These are phyloP conservation scores for Eumacrocentrus americanus DNA, from an alignment of 2,888 invertebrate species.

Conservation along the genomic window DNA sequence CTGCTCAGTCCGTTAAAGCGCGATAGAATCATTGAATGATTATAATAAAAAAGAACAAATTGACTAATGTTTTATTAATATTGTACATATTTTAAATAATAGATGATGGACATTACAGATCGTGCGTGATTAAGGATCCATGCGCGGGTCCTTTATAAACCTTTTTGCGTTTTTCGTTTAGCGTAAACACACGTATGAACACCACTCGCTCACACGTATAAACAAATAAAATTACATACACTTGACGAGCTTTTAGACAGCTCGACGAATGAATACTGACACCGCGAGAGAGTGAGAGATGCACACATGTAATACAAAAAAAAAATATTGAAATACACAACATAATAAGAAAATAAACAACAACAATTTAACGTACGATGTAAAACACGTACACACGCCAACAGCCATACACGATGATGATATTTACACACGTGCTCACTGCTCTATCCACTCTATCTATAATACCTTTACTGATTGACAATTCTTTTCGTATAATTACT, in stretches of 20 bases:
- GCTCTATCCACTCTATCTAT: constrained; percentile 49
- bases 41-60: constrained; percentile 38
- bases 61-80: constrained; percentile 54
- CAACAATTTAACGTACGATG: constrained; percentile 24
- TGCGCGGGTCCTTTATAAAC: constrained; percentile 41
- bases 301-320: constrained; percentile 28
- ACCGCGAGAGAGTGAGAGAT: constrained; percentile 10
- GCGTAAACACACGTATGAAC: constrained; percentile 40
- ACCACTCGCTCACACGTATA: constrained; percentile 27
- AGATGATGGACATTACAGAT: constrained; percentile 54
- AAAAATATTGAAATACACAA: no score
- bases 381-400: constrained; percentile 30
- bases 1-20: constrained; percentile 52
- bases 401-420: constrained; percentile 33
- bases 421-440: constrained; percentile 40
- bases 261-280: not conserved
- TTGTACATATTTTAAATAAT: constrained; percentile 61
- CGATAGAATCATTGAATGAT: constrained; percentile 52
- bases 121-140: constrained; percentile 51
- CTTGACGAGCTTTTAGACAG: not conserved
- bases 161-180: constrained; percentile 51
- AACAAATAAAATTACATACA: constrained; percentile 1
- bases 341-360: constrained; percentile 26
- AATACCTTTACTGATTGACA: constrained; percentile 50
- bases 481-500: constrained; percentile 58